Base-by-base conservation (phyloP, 2,113 vertebrate genomes). In the Vidua macroura region DNA sequence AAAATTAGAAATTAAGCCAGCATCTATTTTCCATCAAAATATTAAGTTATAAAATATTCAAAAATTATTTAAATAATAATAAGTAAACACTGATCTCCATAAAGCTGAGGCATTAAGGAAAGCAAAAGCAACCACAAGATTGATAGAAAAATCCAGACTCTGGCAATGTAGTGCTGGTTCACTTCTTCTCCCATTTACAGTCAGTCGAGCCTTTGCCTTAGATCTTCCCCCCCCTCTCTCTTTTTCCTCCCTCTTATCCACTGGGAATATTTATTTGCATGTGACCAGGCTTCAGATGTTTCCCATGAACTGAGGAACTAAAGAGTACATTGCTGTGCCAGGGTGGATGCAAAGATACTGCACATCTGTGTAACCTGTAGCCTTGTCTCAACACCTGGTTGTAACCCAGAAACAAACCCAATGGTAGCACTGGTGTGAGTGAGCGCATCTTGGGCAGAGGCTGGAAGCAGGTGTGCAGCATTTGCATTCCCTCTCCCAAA, bases 401-500 rank as follows among this genome's bases (percentile, higher is more conserved):
- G 69, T 35, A 80, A 60, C 72, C 44, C 64, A 49, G 44, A 55
- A 79, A 10, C 66, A 73, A 86, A 46, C 3, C 6, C 11, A 41
- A 1, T 0, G 9, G 39, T 48, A 78, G 18, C 0, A 0, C 56
- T 19, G 15, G 13, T 37, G 41, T 6, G 64, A 28, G 6, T 5
- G 35, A 35, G 28, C 1, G 0, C 28, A 51, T 22, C n/a, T n/a
- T 19, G 62, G 83, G 56, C 56, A 66, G 51, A 44, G 43, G 28
- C 39, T 78, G 56, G 60, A 49, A 78, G 43, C 62, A 73, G 49
- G 11, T 23, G 24, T 49, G 77, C 39, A 11, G 41, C 27, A 59
- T 48, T 76, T 83, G 63, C 63, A 46, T 15, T 73, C 41, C 21
- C 18, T 49, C 48, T 86, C 53, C 66, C 53, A 72, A 63, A 79